A percentile compares a stretch with the other conserved stretches of the same genome.
Evolutionary conservation across 2,888 invertebrate genomes (phyloP).

Genomic region (Melieria omissa): DNA sequence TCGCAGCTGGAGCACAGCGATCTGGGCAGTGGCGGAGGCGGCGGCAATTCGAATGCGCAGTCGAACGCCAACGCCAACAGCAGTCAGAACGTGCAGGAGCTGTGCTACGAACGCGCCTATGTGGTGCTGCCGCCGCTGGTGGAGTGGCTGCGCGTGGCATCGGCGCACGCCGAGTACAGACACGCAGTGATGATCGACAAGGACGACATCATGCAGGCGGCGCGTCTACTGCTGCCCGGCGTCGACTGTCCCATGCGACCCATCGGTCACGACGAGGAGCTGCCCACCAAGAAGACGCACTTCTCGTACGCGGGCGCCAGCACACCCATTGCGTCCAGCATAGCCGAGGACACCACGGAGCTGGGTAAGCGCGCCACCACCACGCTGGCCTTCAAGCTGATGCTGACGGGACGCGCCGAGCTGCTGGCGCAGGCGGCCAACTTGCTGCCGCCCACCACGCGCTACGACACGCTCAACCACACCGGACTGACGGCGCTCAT

Average conservation of each 20-base stretch:
- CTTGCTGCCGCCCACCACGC: conserved; percentile 76
- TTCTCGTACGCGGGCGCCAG: conserved; percentile 40
- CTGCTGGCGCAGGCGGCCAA: conserved; percentile 81
- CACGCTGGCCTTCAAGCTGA: conserved; percentile 82
- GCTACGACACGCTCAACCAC: conserved; percentile 81
- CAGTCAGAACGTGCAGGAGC: conserved; percentile 71
- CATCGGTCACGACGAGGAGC: conserved; percentile 71
- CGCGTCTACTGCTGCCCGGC: conserved; percentile 84
- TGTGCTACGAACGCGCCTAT: conserved; percentile 88
- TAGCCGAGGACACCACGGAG: conserved; percentile 66
- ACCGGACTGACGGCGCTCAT: conserved; percentile 85
- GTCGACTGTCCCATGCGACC: conserved; percentile 89
- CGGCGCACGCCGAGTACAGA: conserved; percentile 84
- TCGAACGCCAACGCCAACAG: conserved; percentile 43
- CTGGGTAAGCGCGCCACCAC: conserved; percentile 75
- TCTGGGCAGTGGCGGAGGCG: conserved; percentile 53
- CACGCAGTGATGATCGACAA: conserved; percentile 82
- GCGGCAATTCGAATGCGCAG: conserved; percentile 53
- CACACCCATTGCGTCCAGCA: conserved; percentile 35
- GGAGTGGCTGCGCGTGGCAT: conserved; percentile 89
- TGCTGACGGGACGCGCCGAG: conserved; percentile 83
- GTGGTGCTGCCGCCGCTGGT: conserved; percentile 88
- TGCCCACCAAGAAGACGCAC: conserved; percentile 65
- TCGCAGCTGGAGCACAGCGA: conserved; percentile 82
- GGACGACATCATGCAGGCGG: conserved; percentile 90